Conservation (phyloP, 2,113 vertebrate genomes). For the Bostrychus sinensis region DNA sequence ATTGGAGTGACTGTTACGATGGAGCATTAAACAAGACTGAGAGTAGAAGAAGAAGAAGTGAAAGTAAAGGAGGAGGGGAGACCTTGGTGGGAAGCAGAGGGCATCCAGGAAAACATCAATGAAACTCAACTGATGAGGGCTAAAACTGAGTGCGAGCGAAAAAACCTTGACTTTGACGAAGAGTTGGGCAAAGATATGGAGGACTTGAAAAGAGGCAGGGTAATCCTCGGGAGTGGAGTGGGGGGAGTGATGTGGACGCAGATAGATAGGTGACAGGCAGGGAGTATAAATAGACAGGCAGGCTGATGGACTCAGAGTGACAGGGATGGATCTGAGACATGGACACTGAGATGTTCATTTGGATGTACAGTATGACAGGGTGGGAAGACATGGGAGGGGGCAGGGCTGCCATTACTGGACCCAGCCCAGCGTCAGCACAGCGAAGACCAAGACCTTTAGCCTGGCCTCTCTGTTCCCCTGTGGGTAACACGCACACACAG, state of each 20-base stretch:
- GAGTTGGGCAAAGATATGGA: conserved; percentile 49
- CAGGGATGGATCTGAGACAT: conserved; percentile 48
- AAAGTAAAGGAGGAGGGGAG: conserved; percentile 26
- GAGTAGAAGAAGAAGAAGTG: conserved; percentile 3
- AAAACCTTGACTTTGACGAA: conserved; percentile 66
- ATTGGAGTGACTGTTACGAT: conserved; percentile 35
- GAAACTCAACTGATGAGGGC: conserved; percentile 61
- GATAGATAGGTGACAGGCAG: conserved; percentile 43
- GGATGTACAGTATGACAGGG: conserved; percentile 22
- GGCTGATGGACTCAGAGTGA: conserved; percentile 37
- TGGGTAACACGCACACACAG: not conserved
- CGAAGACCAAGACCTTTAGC: conserved; percentile 21
- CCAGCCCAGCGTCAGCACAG: conserved; percentile 32
- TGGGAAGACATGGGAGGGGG: too few relatives aligned
- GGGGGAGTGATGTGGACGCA: conserved; percentile 35
- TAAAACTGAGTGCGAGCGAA: conserved; percentile 38
- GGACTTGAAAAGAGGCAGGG: conserved; percentile 25
- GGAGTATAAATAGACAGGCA: conserved; percentile 46
- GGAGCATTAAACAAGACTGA: conserved; percentile 8
- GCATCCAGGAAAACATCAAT: conserved; percentile 71
- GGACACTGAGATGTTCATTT: conserved; percentile 47
- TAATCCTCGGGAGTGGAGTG: conserved; percentile 6
- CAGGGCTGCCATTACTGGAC: conserved; percentile 44
- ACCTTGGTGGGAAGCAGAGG: conserved; percentile 68
- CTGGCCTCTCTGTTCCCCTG: conserved; percentile 1